phyloP scores from a whole-genome alignment of 2,888 invertebrate species.

The Agonopterix subpropinquella region DNA sequence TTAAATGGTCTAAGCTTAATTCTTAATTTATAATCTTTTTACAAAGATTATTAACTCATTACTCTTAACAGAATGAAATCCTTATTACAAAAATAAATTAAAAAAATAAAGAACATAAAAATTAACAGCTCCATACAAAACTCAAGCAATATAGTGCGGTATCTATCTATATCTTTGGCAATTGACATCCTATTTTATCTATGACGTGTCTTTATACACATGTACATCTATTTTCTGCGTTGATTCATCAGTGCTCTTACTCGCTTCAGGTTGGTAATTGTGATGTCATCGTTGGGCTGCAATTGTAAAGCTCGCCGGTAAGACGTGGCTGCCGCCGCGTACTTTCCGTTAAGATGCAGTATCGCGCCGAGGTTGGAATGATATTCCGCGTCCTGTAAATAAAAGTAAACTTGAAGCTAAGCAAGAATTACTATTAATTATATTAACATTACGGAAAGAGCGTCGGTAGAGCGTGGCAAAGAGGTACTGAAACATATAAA shows the following conservation, averaged over 20 bases:
- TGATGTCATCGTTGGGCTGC: conserved; percentile 92
- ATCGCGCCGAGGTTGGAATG: conserved; percentile 97
- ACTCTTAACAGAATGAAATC: too few species aligned
- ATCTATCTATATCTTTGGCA: conserved; percentile 52
- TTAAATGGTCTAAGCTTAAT: too few species aligned
- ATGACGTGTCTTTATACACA: conserved; percentile 17
- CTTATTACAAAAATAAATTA: too few species aligned
- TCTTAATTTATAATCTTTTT: too few species aligned
- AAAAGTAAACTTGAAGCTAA: neutral
- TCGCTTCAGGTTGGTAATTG: conserved; percentile 88
- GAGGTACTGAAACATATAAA: too few species aligned
- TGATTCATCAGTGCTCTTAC: conserved; percentile 56
- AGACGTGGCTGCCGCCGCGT: conserved; percentile 88
- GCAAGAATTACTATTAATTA: too few species aligned
- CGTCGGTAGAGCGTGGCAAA: too few species aligned
- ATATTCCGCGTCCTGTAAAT: conserved; percentile 86
- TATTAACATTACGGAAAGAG: too few species aligned
- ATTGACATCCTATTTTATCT: conserved; percentile 54
- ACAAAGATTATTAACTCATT: too few species aligned
- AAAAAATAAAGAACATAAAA: too few species aligned
- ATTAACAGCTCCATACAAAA: too few species aligned
- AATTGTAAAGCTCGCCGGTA: conserved; percentile 90
- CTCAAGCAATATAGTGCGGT: conserved; percentile 7
- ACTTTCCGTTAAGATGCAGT: conserved; percentile 93
- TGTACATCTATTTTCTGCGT: conserved; percentile 40